These are phyloP conservation scores for Hyperopisus bebe DNA, from an alignment of 2,113 vertebrate genomes.

Conservation along the genomic window DNA sequence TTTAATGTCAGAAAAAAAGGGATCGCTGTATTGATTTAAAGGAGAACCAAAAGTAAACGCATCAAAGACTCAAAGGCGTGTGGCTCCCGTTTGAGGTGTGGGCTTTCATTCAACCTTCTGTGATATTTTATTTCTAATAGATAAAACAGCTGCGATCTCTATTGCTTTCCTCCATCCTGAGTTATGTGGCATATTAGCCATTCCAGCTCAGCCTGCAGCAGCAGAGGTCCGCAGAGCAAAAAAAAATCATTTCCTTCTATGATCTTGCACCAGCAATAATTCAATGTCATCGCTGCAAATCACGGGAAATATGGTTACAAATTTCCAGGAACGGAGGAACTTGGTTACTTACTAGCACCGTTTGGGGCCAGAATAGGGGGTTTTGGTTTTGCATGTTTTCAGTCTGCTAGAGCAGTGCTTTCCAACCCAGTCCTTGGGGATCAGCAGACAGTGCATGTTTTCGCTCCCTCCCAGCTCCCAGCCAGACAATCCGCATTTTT, in stretches of 20 bases:
- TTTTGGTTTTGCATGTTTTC: not conserved
- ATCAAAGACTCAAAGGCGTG: not conserved
- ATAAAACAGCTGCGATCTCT: constrained; percentile 16
- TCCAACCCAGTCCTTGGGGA: not conserved
- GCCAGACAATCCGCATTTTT: not conserved
- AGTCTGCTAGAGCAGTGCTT: not conserved
- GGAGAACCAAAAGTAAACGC: not conserved
- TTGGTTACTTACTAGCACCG: not conserved
- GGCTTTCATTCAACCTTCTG: constrained; percentile 1
- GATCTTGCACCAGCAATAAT: not conserved
- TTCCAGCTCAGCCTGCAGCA: not conserved
- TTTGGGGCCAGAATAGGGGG: not conserved
- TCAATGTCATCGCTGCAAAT: constrained; percentile 16
- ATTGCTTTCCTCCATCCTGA: not conserved
- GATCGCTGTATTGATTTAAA: constrained; percentile 1
- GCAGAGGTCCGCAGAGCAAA: not conserved
- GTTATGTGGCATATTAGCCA: constrained; percentile 10
- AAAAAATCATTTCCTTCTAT: not conserved
- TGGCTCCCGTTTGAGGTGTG: not conserved
- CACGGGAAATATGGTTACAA: not conserved
- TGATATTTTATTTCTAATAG: constrained; percentile 6
- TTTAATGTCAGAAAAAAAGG: not conserved
- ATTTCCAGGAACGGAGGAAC: not conserved
- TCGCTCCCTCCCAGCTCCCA: not conserved
- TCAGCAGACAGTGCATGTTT: not conserved